These are phyloP conservation scores for Leptinotarsa juncta DNA, from an alignment of 2,888 invertebrate genomes.

Conservation along the genomic window DNA sequence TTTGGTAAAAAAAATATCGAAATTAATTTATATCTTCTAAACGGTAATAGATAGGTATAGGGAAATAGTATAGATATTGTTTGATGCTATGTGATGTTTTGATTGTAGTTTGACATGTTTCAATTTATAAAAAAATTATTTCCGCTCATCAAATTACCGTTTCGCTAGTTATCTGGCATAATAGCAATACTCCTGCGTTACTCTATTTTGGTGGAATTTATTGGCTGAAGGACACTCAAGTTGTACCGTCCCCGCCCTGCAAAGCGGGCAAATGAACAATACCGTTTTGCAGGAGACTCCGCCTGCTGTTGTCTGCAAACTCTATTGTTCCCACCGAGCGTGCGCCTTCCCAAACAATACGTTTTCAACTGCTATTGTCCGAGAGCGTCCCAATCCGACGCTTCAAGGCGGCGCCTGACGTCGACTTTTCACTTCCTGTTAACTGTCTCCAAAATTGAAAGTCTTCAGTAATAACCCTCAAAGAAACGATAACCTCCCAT, in stretches of 20 bases:
- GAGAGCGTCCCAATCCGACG: constrained; percentile 63
- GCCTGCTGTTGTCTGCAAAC: constrained; percentile 64
- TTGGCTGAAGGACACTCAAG: constrained; percentile 53
- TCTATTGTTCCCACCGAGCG: constrained; percentile 64
- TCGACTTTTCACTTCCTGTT: constrained; percentile 9
- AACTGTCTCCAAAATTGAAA: background rate
- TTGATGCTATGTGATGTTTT: no score
- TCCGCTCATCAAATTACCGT: no score
- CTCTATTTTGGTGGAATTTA: constrained; percentile 49
- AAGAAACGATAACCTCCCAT: no score
- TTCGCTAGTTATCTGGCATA: background rate
- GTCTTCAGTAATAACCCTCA: no score
- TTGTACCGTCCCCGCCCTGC: constrained; percentile 55
- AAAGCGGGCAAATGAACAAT: constrained; percentile 65
- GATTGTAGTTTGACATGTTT: no score
- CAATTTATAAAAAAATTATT: no score
- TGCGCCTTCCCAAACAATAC: constrained; percentile 64
- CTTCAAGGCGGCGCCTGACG: constrained; percentile 59
- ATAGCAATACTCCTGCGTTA: background rate
- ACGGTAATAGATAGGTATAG: no score
- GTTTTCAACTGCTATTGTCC: constrained; percentile 63
- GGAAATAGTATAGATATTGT: no score
- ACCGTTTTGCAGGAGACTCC: constrained; percentile 62
- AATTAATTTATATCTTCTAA: no score
- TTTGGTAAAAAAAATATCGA: no score